Evolutionary conservation across 1,140 invertebrate genomes (phyloP).

Genomic region (Drosophila pseudoananassae): DNA sequence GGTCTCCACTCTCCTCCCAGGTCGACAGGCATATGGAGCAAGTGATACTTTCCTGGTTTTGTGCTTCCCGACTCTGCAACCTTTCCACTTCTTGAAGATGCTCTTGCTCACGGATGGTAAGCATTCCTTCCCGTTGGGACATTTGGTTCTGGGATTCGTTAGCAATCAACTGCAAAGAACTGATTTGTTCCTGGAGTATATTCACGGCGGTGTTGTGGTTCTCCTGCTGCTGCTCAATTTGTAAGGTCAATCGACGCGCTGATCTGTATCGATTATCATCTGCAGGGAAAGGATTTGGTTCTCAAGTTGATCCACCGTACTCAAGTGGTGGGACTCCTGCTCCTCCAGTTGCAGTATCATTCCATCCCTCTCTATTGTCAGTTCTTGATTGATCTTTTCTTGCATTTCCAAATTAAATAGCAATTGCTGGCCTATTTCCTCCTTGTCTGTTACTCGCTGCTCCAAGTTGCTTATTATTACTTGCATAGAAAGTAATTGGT

Average conservation of each 20-base stretch:
- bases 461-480: neutral
- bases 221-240: neutral
- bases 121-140: neutral
- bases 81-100: constrained; percentile 12
- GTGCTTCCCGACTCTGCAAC: constrained; percentile 1
- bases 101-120: neutral
- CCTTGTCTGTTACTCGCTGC: neutral
- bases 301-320: neutral
- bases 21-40: constrained; percentile 8
- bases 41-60: constrained; percentile 8
- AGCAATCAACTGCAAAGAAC: constrained; percentile 20
- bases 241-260: neutral
- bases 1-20: constrained; percentile 10
- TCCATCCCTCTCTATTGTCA: constrained; percentile 8
- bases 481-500: neutral
- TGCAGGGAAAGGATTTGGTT: constrained; percentile 16
- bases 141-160: constrained; percentile 9
- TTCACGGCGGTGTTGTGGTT: neutral
- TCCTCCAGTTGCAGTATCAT: constrained; percentile 12
- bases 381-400: neutral
- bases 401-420: neutral
- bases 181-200: neutral
- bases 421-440: neutral
- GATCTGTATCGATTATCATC: constrained; percentile 8
- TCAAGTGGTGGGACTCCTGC: neutral